Evolutionary conservation across 1,140 invertebrate genomes (phyloP), one percentile per base, ranked within the genome.

Genomic region (Drosophila sucinea): DNA sequence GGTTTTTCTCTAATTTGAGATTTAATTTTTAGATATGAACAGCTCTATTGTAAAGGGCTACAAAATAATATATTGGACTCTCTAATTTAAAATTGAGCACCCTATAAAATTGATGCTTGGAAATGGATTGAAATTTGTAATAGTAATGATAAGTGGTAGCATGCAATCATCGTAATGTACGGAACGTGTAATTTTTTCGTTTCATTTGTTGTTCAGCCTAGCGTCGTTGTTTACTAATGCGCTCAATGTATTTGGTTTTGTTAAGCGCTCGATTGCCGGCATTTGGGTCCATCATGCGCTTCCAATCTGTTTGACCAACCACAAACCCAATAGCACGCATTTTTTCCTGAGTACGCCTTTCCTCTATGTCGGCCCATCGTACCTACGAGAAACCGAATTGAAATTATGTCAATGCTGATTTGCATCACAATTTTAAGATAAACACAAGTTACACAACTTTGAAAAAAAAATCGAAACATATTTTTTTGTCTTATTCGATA

Each of bases 331-430:
- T 96, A 10, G 97, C 97, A 29, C 97, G 95, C 94, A 98, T 96
- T 93, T 97, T 97, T 86, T 97, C 95, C 93, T 98, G 97, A 77
- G 96, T 92, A 77, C 96, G 96, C 81, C 95, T 94, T 92, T 98
- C 98, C 94, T 98, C 98, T 80, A 99, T 94, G 93, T 99, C 98
- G n/a, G 98, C 98, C 98, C 98, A 99, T 67, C 98, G 95, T 72
- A 99, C 98, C 98, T 98, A 92, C 74, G 92, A 91, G 64, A 8
- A 5, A 67, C 1, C 23, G 17, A 25, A n/a, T 17, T 30, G 30
- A 4, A 30, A 30, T 11, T 1, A 38, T 8, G 10, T 38, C 10
- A 38, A 38, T 11, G 7, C 2, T 30, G 30, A 30, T 30, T 30
- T 30, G 4, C 2, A 30, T 4, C 4, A 30, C 30, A 17, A 17